A percentile compares a stretch with the other conserved stretches of the same genome.
Evolutionary conservation across 2,888 invertebrate species (phyloP).

Genomic region (Doris montereyensis): DNA sequence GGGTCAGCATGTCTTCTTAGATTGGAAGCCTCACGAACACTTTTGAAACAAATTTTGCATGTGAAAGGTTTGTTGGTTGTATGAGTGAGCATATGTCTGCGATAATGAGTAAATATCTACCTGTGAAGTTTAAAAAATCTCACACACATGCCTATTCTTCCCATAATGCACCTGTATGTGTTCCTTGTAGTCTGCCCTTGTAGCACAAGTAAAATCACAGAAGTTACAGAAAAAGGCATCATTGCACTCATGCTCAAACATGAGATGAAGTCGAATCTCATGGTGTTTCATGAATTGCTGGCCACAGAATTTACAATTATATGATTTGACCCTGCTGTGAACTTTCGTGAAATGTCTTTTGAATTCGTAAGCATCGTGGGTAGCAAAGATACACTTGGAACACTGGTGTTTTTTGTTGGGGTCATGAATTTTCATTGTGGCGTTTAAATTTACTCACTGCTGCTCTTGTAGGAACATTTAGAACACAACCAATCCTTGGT

Average conservation of each 20-base stretch:
- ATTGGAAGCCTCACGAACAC: not conserved
- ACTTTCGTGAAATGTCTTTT: conserved; percentile 29
- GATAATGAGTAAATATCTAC: conserved; percentile 28
- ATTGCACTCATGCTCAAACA: conserved; percentile 35
- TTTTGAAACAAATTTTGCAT: conserved; percentile 15
- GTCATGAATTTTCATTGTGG: conserved; percentile 34
- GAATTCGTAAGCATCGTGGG: conserved; percentile 36
- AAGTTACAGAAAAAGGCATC: conserved; percentile 29
- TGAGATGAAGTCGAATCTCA: conserved; percentile 34
- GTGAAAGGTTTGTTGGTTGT: conserved; percentile 33
- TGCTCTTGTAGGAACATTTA: conserved; percentile 4
- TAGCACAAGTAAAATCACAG: conserved; percentile 36
- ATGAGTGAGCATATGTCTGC: conserved; percentile 37
- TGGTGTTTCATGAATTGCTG: conserved; percentile 25
- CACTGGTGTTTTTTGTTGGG: conserved; percentile 27
- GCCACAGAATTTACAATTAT: conserved; percentile 30
- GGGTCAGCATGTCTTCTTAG: conserved; percentile 36
- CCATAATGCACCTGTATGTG: conserved; percentile 35
- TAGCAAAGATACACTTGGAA: conserved; percentile 25
- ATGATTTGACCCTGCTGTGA: conserved; percentile 25
- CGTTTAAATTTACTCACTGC: no score
- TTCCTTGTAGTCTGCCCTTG: conserved; percentile 9
- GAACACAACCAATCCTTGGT: conserved; percentile 30
- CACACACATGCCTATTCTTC: conserved; percentile 28
- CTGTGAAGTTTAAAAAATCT: conserved; percentile 30